These are phyloP conservation scores for Ypsolopha scabrella DNA, from an alignment of 2,888 invertebrate genomes.

Conservation along the genomic window DNA sequence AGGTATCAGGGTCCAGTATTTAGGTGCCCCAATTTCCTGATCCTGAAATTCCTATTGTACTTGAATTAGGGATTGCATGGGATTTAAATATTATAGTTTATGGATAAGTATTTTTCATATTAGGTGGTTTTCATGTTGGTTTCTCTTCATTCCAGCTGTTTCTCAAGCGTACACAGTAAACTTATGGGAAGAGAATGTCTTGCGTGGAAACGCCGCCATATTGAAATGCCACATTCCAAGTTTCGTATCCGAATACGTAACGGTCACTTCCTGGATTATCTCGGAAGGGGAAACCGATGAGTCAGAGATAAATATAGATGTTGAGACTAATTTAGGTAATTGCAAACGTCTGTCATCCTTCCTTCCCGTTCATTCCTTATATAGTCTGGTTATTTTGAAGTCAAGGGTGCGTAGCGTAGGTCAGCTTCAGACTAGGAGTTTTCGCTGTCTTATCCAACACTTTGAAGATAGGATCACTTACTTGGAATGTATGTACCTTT, in stretches of 20 bases:
- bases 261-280: conserved; percentile 87
- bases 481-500: conserved; percentile 18
- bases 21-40: not conserved
- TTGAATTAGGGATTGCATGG: not conserved
- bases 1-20: conserved; percentile 26
- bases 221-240: conserved; percentile 94
- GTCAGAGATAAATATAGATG: conserved; percentile 61
- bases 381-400: too few species aligned
- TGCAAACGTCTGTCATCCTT: conserved; percentile 4
- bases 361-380: conserved; percentile 1
- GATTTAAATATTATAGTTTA: not conserved
- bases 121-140: not conserved
- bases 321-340: conserved; percentile 52
- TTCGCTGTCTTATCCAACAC: too few species aligned
- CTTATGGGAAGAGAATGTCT: conserved; percentile 93
- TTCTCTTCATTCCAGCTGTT: conserved; percentile 78
- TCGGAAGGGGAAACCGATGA: conserved; percentile 70
- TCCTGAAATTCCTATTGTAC: not conserved
- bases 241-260: conserved; percentile 92
- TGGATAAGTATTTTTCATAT: not conserved
- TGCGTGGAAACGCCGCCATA: conserved; percentile 90
- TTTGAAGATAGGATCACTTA: not conserved
- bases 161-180: conserved; percentile 90
- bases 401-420: too few species aligned
- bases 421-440: not conserved